These are phyloP conservation scores for Rhabdomys dilectus DNA, from an alignment of 2,113 vertebrate genomes.

Conservation along the genomic window DNA sequence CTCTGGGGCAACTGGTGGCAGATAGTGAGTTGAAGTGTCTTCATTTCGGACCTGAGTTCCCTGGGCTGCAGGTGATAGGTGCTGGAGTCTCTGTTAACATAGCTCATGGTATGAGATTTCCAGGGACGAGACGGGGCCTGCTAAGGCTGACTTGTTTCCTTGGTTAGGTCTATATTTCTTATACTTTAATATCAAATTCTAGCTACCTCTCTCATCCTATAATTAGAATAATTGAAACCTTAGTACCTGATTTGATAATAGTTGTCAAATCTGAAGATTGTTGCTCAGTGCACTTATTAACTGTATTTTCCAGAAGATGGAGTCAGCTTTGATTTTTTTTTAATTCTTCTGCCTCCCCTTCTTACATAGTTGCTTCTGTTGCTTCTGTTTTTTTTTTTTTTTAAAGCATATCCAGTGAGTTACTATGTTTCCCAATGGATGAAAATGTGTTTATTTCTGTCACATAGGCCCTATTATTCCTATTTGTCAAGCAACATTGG, in stretches of 20 bases:
- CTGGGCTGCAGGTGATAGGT: conserved; percentile 17
- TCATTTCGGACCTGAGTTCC: not conserved
- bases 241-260: conserved; percentile 24
- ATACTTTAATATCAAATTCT: conserved; percentile 17
- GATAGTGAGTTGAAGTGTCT: not conserved
- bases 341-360: not conserved
- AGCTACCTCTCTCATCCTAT: not conserved
- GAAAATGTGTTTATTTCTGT: conserved; percentile 33
- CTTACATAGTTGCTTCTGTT: not conserved
- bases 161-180: not conserved
- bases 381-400: not conserved
- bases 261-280: conserved; percentile 26
- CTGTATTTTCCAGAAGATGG: conserved; percentile 18
- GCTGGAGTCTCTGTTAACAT: conserved; percentile 8
- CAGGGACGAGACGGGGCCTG: conserved; percentile 6
- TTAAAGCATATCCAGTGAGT: not conserved
- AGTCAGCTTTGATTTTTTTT: not conserved
- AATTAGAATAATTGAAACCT: not conserved
- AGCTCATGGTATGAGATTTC: not conserved
- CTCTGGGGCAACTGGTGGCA: not conserved
- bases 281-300: not conserved
- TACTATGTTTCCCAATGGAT: not conserved
- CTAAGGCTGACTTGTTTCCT: conserved; percentile 12
- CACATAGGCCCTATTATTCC: not conserved
- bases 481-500: not conserved